Percentiles rank a stretch among this genome's conserved stretches.
Conservation (phyloP, 1,140 invertebrate genomes). For the Cyrtorhinus lividipennis region DNA sequence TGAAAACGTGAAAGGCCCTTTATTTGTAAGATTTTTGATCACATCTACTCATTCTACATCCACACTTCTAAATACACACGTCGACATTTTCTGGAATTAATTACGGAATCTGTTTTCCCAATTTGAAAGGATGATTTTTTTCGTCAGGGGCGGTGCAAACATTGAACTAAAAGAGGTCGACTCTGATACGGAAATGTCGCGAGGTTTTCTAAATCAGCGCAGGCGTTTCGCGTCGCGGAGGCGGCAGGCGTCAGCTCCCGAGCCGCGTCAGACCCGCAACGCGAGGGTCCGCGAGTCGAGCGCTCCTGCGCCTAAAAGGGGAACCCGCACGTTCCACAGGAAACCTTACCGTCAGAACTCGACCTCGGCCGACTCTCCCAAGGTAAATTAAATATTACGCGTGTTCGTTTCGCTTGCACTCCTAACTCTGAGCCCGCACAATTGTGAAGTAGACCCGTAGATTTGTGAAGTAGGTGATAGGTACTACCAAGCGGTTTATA, state of each 20-base stretch:
- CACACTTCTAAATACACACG: too few species aligned
- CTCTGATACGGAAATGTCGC: constrained; percentile 35
- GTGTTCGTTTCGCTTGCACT: too few species aligned
- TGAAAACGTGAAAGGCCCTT: too few species aligned
- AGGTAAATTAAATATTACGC: not conserved
- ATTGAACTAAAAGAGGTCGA: constrained; percentile 44
- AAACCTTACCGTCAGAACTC: not conserved
- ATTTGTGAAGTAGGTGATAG: too few species aligned
- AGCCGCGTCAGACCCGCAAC: not conserved
- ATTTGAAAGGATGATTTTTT: too few species aligned
- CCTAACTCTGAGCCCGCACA: too few species aligned
- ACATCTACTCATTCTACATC: too few species aligned
- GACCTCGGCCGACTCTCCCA: constrained; percentile 9
- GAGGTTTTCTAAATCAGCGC: not conserved
- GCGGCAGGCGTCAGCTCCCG: constrained; percentile 4
- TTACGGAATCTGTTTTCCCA: too few species aligned
- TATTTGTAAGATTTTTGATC: too few species aligned
- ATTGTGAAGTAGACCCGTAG: too few species aligned
- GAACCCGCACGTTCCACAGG: constrained; percentile 15
- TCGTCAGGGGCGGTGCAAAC: constrained; percentile 36
- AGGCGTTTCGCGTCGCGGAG: not conserved
- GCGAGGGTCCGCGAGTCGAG: not conserved
- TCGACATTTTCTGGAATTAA: too few species aligned
- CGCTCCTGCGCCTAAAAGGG: constrained; percentile 6
- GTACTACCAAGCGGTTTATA: too few species aligned